phyloP scores from a whole-genome alignment of 1,140 invertebrate genomes.

The Hormaphis cornu region DNA sequence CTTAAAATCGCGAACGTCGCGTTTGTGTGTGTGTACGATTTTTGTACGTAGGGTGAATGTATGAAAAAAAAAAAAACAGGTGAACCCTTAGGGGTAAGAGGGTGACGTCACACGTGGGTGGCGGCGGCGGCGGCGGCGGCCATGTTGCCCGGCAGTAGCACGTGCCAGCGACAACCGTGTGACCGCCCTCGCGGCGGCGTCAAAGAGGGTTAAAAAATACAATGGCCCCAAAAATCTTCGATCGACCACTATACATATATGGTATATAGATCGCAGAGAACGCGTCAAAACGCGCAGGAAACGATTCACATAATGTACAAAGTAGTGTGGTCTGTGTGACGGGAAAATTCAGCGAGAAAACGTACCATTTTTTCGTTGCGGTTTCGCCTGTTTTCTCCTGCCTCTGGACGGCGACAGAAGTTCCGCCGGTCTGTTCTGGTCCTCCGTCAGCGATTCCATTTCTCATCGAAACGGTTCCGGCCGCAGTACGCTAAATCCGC shows the following conservation, averaged over 20 bases:
- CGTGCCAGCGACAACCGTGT: slow-evolving; percentile 26
- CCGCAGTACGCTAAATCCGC: background rate
- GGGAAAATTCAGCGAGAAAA: background rate
- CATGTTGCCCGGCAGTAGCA: slow-evolving; percentile 31
- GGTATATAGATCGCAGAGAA: no score
- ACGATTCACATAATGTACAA: background rate
- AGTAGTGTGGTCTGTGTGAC: no score
- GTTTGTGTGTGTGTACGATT: slow-evolving; percentile 1
- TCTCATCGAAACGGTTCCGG: slow-evolving; percentile 24
- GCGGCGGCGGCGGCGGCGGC: slow-evolving; percentile 1
- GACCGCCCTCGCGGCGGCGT: slow-evolving; percentile 23
- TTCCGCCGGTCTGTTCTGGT: slow-evolving; percentile 8
- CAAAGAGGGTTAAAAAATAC: slow-evolving; percentile 30
- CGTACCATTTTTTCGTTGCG: slow-evolving; percentile 38
- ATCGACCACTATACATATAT: background rate
- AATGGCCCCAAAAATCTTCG: slow-evolving; percentile 24
- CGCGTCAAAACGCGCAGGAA: background rate
- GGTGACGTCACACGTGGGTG: slow-evolving; percentile 32
- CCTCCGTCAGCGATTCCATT: slow-evolving; percentile 25
- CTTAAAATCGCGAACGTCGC: slow-evolving; percentile 28
- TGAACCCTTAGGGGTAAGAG: slow-evolving; percentile 32
- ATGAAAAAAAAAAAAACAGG: slow-evolving; percentile 29
- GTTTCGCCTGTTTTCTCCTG: slow-evolving; percentile 37
- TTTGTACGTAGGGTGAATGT: background rate
- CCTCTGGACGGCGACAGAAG: slow-evolving; percentile 35